Evolutionary conservation across 2,888 invertebrate genomes (phyloP), one percentile per base, ranked within the genome.

Genomic region (Leptopilina myrica): DNA sequence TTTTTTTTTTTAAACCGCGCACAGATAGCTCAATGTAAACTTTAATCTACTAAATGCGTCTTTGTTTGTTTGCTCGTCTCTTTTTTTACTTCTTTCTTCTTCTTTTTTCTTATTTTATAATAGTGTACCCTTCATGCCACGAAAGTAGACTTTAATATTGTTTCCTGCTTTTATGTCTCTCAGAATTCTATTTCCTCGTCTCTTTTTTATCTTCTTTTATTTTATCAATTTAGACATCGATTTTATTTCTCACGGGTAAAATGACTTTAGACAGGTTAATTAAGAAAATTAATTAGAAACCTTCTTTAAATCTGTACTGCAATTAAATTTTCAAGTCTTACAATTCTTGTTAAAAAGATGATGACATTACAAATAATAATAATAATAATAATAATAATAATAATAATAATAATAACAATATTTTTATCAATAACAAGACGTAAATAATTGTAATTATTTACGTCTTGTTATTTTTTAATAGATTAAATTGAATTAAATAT

Each of bases 1-100:
- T 20, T 15, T 33, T 3, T 20, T 62, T 62, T 20, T 15, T 33
- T 2, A 9, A 62, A 62, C 62, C 20, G 33, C 33, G 2, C 33
- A 33, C 33, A 33, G 33, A 20, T 62, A 62, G 15, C 62, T 62
- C 62, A 62, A 62, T 62, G 62, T 62, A 62, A 62, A 62, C 53
- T 69, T 69, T 69, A 67, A 67, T 49, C 67, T 46, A 20, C 15
- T 40, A 64, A 64, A 64, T 33, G 64, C 12, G 33, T 14, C 49
- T 49, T 49, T 49, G 49, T 46, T 46, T 46, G 46, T 49, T 49
- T 49, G 49, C 49, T 49, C 49, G 7, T 46, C 49, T 49, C 0
- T 49, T 67, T 67, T 11, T 49, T 20, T 49, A 1, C 20, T 20
- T 20, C 20, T 20, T 20, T 20, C 20, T 20, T 20, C 20, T 20